Evolutionary conservation across 2,113 vertebrate species (phyloP).

Genomic region (Symphodus melops): DNA sequence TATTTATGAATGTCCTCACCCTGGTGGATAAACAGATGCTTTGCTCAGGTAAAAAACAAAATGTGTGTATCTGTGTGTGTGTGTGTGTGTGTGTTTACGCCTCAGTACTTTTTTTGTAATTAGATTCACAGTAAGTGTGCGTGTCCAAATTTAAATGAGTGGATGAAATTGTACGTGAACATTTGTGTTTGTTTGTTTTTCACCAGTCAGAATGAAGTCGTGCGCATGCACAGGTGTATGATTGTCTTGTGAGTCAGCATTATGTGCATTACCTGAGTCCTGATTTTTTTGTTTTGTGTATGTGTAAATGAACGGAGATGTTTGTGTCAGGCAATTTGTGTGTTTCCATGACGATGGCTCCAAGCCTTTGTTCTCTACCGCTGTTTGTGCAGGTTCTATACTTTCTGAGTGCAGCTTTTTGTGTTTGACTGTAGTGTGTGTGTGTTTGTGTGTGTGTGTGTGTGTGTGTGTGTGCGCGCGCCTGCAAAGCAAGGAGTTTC

Average conservation of each 20-base stretch:
- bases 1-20: conserved; percentile 61
- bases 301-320: too few relatives aligned
- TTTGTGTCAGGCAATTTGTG: too few relatives aligned
- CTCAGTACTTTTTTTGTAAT: neutral
- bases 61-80: neutral
- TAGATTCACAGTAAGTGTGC: neutral
- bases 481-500: neutral
- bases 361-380: neutral
- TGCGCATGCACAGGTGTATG: neutral
- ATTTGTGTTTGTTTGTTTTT: neutral
- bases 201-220: too few relatives aligned
- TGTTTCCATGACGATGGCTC: too few relatives aligned
- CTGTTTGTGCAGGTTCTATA: neutral
- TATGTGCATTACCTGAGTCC: too few relatives aligned
- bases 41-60: conserved; percentile 42
- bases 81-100: neutral
- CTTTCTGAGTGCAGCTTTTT: too few relatives aligned
- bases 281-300: too few relatives aligned
- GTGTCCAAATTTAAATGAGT: neutral
- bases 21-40: conserved; percentile 46
- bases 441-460: neutral
- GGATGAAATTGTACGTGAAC: neutral
- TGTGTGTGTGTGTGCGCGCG: neutral
- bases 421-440: neutral
- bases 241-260: neutral